Percentiles rank a stretch among this genome's conserved stretches.
These are phyloP conservation scores for Andrena bucephala DNA, from an alignment of 2,888 invertebrate species.

Conservation along the genomic window DNA sequence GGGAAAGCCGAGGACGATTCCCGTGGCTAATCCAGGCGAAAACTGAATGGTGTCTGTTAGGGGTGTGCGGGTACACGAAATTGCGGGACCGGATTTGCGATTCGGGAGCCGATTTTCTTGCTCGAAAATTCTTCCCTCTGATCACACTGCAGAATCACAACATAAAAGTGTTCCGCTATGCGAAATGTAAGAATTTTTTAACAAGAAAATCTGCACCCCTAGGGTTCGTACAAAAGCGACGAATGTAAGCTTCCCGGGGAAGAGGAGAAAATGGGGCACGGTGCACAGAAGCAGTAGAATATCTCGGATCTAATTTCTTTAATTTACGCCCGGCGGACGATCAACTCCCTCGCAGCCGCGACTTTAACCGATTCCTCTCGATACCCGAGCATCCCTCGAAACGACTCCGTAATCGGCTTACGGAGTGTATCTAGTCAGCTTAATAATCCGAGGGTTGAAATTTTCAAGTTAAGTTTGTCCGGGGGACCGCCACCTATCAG, in stretches of 20 bases:
- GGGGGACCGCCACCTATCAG: background rate
- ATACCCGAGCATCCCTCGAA: conserved; percentile 6
- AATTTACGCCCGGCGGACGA: conserved; percentile 16
- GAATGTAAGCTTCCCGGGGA: background rate
- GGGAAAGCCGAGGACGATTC: background rate
- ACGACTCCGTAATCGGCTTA: conserved; percentile 38
- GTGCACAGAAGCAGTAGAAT: background rate
- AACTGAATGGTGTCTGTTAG: too few species aligned
- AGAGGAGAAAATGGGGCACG: background rate
- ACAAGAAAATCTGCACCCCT: too few species aligned
- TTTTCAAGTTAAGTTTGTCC: conserved; percentile 31
- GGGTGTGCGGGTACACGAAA: too few species aligned
- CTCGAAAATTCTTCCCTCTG: too few species aligned
- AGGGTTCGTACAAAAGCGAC: background rate
- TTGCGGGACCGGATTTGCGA: too few species aligned
- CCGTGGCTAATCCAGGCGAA: too few species aligned
- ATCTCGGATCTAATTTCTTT: background rate
- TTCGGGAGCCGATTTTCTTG: too few species aligned
- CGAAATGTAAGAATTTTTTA: too few species aligned
- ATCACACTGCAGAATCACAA: too few species aligned
- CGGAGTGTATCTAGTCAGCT: conserved; percentile 20
- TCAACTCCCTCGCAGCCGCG: background rate
- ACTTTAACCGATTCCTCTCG: conserved; percentile 22
- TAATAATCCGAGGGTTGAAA: conserved; percentile 20
- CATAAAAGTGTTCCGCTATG: too few species aligned